Evolutionary conservation across 1,140 invertebrate species (phyloP), one percentile per base, ranked within the genome.

Genomic region (Drosophila tsacasi): DNA sequence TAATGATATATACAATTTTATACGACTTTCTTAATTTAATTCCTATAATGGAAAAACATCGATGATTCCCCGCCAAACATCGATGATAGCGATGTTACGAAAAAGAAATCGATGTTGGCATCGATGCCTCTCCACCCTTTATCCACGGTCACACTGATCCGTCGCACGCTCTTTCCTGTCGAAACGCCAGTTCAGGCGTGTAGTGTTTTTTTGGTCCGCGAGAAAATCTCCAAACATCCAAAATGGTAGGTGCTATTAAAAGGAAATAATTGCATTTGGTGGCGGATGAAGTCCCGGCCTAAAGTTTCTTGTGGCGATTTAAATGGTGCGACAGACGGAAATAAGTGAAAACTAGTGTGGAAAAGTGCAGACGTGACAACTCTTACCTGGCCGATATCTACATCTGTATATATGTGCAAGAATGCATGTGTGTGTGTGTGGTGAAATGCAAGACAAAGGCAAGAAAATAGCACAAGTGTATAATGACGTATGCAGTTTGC

Each of bases 121-220:
- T 30, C 27, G 27, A 9, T 30, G 27, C 8, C 8, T 30, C 8
- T 30, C 7, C 27, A 30, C 27, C 27, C 1, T 44, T n/a, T n/a
- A n/a, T n/a, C n/a, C n/a, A n/a, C n/a, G n/a, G n/a, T n/a, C n/a
- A n/a, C n/a, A n/a, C n/a, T n/a, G n/a, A n/a, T n/a, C n/a, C n/a
- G 25, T 37, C 9, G 19, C 62, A 67, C 93, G 92, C 92, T 94
- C 93, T 94, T 94, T 95, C 94, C 94, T 94, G 94, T 95, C 95
- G 95, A 95, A 83, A 95, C 96, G 96, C 96, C 96, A 96, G 96
- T 95, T 95, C 95, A 96, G 96, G 95, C 95, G 96, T 95, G 96
- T 96, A 94, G 95, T 96, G 94, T 95, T 95, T 95, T 95, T 94
- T 94, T 90, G 78, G 62, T 83, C 94, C 94, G 94, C 93, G 82